Percentiles rank a stretch among this genome's conserved stretches.
Conservation (phyloP, 2,797 vertebrate species). For the Sebastes iracundus region DNA sequence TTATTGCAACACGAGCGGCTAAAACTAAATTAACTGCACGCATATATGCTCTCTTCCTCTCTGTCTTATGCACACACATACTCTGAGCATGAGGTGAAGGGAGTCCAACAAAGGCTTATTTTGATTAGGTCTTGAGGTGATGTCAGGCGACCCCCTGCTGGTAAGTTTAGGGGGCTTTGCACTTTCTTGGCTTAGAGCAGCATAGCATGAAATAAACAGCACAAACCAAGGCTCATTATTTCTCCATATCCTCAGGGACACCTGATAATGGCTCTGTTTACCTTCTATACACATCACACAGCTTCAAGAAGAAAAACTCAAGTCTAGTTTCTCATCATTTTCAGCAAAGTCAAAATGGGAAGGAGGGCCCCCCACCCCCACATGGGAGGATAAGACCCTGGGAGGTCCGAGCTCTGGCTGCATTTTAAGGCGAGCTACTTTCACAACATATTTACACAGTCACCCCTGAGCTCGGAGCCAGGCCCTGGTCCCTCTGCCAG, state of each 20-base stretch:
- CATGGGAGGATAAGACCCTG: conserved; percentile 39
- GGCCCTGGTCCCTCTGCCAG: conserved; percentile 47
- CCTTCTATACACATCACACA: neutral
- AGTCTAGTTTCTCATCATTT: conserved; percentile 24
- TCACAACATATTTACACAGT: conserved; percentile 68
- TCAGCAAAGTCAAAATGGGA: conserved; percentile 14
- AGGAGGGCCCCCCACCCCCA: conserved; percentile 30
- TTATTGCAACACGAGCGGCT: neutral
- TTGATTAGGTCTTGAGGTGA: conserved; percentile 20
- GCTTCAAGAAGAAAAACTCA: conserved; percentile 8
- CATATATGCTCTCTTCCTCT: neutral
- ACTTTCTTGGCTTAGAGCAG: conserved; percentile 10
- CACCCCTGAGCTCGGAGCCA: conserved; percentile 56
- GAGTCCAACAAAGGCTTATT: conserved; percentile 16
- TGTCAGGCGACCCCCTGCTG: conserved; percentile 16
- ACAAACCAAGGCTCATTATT: conserved; percentile 13
- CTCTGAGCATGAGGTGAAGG: conserved; percentile 14
- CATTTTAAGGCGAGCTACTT: conserved; percentile 44
- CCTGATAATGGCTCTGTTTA: conserved; percentile 27
- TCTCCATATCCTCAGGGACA: neutral
- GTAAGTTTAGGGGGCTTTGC: neutral
- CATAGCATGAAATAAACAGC: conserved; percentile 25
- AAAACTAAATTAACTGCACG: neutral
- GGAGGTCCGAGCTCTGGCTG: conserved; percentile 59
- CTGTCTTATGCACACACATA: neutral